phyloP scores from a whole-genome alignment of 2,113 vertebrate genomes.

The Chroicocephalus ridibundus region DNA sequence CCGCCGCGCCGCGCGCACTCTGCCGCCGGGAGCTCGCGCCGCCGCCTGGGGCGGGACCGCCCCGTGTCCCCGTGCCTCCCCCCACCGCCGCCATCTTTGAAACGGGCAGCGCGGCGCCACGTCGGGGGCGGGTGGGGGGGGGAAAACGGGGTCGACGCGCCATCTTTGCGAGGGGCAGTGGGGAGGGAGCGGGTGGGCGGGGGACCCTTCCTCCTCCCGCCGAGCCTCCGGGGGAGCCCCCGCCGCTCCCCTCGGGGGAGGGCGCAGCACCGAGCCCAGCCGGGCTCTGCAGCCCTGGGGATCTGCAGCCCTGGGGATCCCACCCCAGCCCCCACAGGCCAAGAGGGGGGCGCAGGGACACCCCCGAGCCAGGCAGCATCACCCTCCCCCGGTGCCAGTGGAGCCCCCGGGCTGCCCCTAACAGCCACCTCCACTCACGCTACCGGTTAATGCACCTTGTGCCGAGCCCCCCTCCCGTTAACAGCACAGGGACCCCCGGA shows the following conservation, averaged over 20 bases:
- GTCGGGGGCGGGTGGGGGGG: neutral
- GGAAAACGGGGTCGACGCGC: neutral
- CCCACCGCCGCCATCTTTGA: too few species aligned
- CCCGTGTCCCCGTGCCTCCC: neutral
- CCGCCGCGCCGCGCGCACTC: neutral
- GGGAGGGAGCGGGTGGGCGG: neutral
- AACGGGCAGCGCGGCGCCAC: neutral
- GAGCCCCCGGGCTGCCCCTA: neutral
- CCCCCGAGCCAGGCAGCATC: too few species aligned
- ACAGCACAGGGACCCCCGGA: too few species aligned
- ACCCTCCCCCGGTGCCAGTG: too few species aligned
- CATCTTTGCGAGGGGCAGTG: neutral
- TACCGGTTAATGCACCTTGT: too few species aligned
- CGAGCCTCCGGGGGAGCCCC: neutral
- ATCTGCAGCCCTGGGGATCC: too few species aligned
- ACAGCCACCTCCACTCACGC: too few species aligned
- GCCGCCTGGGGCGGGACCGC: neutral
- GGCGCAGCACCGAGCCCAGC: too few species aligned
- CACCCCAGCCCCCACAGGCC: too few species aligned
- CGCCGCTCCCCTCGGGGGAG: too few species aligned
- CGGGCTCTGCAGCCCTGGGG: too few species aligned
- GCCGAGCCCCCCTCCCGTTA: neutral
- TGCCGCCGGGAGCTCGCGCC: neutral
- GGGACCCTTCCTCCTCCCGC: neutral
- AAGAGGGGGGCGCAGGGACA: too few species aligned